These are phyloP conservation scores for Uropsilus gracilis DNA, from an alignment of 2,113 vertebrate genomes.

Conservation along the genomic window DNA sequence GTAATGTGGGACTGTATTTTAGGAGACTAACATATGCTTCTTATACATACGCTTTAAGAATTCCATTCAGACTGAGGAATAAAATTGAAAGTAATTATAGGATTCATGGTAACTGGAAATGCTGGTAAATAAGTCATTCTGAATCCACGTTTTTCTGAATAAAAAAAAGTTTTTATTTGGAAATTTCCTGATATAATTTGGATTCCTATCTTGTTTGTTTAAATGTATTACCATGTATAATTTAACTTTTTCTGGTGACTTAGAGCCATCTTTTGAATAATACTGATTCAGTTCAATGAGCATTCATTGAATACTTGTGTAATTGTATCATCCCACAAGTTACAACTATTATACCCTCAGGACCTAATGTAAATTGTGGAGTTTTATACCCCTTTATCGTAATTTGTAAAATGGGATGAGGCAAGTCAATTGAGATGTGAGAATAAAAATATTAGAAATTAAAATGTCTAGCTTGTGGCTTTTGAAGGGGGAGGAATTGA, in stretches of 20 bases:
- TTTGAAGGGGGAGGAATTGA: not conserved
- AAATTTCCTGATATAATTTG: not conserved
- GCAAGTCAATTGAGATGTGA: not conserved
- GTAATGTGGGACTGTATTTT: not conserved
- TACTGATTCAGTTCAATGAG: not conserved
- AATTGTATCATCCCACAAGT: not conserved
- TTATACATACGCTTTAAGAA: conserved; percentile 16
- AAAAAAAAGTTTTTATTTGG: conserved; percentile 25
- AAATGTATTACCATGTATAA: not conserved
- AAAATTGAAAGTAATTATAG: not conserved
- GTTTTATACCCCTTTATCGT: not conserved
- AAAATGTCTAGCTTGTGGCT: not conserved
- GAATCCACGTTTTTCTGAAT: conserved; percentile 38
- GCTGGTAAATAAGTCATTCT: not conserved
- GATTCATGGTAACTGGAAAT: not conserved
- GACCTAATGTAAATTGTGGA: not conserved
- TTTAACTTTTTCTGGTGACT: conserved; percentile 38
- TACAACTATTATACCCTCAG: not conserved
- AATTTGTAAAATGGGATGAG: conserved; percentile 12
- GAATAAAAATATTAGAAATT: not conserved
- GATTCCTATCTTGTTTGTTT: not conserved
- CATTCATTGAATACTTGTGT: not conserved
- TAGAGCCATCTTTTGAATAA: conserved; percentile 27
- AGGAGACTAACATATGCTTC: not conserved
- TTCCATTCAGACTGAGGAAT: not conserved